Evolutionary conservation across 2,888 invertebrate genomes (phyloP).

Genomic region (Clanis bilineata): DNA sequence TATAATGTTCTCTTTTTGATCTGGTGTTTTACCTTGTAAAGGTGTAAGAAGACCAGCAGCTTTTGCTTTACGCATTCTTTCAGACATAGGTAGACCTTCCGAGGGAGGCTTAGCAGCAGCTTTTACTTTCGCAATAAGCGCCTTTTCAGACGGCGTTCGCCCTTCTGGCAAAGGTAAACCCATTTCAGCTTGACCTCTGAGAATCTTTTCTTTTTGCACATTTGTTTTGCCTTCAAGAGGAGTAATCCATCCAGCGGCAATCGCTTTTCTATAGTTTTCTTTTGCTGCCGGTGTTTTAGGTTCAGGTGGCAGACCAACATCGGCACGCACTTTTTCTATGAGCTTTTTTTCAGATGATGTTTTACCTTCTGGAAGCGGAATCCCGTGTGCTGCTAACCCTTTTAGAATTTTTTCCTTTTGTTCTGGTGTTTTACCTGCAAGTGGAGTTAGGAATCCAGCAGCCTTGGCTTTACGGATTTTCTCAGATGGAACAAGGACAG

Average conservation of each 20-base stretch:
- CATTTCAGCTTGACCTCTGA: constrained; percentile 28
- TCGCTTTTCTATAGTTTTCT: constrained; percentile 29
- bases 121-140: constrained; percentile 28
- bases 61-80: constrained; percentile 35
- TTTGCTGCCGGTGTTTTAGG: constrained; percentile 29
- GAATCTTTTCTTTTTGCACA: constrained; percentile 36
- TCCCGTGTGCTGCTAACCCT: constrained; percentile 25
- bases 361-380: constrained; percentile 37
- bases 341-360: constrained; percentile 34
- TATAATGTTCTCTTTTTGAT: constrained; percentile 34
- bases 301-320: constrained; percentile 36
- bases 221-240: constrained; percentile 41
- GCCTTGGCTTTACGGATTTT: constrained; percentile 36
- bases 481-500: constrained; percentile 25
- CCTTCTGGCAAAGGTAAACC: constrained; percentile 38
- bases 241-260: constrained; percentile 33
- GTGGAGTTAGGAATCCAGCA: constrained; percentile 29
- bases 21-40: constrained; percentile 29
- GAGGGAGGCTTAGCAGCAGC: constrained; percentile 23
- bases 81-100: constrained; percentile 23
- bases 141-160: constrained; percentile 28
- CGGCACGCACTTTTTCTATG: constrained; percentile 29
- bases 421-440: constrained; percentile 28
- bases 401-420: constrained; percentile 35
- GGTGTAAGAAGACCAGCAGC: constrained; percentile 31